These are phyloP conservation scores for Urocolius indicus DNA, from an alignment of 2,113 vertebrate species.

Conservation along the genomic window DNA sequence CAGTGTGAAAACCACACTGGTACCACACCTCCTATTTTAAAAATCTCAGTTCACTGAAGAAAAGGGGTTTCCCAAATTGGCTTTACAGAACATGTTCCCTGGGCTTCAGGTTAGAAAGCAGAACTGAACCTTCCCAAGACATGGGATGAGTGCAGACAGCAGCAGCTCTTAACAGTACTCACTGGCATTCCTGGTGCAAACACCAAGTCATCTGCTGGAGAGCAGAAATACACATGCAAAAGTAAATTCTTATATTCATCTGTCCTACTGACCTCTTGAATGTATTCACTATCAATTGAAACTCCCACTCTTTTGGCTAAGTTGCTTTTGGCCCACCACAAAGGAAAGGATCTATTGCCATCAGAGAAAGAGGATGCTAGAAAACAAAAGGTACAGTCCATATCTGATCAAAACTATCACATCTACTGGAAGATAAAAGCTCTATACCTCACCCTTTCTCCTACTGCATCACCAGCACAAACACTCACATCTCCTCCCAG, in stretches of 20 bases:
- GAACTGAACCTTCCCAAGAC: not conserved
- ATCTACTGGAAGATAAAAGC: not conserved
- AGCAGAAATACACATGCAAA: not conserved
- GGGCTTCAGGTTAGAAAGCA: not conserved
- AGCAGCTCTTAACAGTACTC: not conserved
- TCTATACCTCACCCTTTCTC: not conserved
- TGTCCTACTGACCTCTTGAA: not conserved
- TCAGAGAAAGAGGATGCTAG: not conserved
- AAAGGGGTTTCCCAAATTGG: not conserved
- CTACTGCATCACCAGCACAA: not conserved
- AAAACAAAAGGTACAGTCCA: not conserved
- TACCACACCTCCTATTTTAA: not conserved
- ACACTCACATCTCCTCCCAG: not conserved
- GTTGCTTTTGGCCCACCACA: not conserved
- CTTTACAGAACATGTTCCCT: not conserved
- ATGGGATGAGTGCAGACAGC: not conserved
- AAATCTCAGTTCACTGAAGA: not conserved
- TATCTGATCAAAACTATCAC: not conserved
- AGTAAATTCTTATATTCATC: not conserved
- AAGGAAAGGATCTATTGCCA: not conserved
- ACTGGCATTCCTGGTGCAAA: not conserved
- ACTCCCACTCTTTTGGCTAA: not conserved
- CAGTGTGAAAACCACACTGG: not conserved
- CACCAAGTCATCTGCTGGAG: not conserved
- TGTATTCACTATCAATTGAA: not conserved